These are phyloP conservation scores for Miniopterus natalensis DNA, from an alignment of 2,113 vertebrate species.

Conservation along the genomic window DNA sequence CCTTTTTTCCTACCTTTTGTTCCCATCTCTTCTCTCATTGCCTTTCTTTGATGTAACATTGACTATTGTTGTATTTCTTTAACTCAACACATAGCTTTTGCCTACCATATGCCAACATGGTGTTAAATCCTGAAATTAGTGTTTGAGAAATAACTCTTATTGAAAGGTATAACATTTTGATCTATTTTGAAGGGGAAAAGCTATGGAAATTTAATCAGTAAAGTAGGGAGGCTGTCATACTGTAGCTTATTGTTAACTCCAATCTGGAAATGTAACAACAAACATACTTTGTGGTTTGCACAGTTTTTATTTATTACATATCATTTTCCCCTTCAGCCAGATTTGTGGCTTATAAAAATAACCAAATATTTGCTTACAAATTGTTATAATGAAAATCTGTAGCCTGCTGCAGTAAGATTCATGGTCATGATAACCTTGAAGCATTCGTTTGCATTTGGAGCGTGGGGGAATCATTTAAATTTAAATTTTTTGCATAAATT, in stretches of 20 bases:
- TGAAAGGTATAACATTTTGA: constrained; percentile 60
- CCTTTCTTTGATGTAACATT: neutral
- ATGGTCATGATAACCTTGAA: constrained; percentile 81
- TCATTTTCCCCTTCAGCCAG: constrained; percentile 79
- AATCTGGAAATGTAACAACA: constrained; percentile 71
- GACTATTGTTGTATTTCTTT: neutral
- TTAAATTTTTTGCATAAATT: constrained; percentile 85
- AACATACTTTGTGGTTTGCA: constrained; percentile 72
- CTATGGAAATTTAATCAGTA: constrained; percentile 57
- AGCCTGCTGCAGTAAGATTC: constrained; percentile 82
- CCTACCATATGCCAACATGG: neutral
- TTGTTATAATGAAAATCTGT: constrained; percentile 84
- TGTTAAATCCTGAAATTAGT: neutral
- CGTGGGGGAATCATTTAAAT: constrained; percentile 83
- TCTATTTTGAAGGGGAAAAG: constrained; percentile 55
- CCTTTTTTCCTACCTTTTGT: neutral
- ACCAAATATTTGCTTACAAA: constrained; percentile 84
- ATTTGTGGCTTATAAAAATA: constrained; percentile 83
- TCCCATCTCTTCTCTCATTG: neutral
- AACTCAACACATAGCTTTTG: neutral
- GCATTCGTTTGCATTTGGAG: constrained; percentile 82
- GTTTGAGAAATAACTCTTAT: constrained; percentile 37
- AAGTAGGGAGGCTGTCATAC: neutral
- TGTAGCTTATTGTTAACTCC: constrained; percentile 71
- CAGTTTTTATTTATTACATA: constrained; percentile 67